Percentiles rank a stretch among this genome's conserved stretches.
These are phyloP conservation scores for Saguinus midas DNA, from an alignment of 2,113 vertebrate genomes.

Conservation along the genomic window DNA sequence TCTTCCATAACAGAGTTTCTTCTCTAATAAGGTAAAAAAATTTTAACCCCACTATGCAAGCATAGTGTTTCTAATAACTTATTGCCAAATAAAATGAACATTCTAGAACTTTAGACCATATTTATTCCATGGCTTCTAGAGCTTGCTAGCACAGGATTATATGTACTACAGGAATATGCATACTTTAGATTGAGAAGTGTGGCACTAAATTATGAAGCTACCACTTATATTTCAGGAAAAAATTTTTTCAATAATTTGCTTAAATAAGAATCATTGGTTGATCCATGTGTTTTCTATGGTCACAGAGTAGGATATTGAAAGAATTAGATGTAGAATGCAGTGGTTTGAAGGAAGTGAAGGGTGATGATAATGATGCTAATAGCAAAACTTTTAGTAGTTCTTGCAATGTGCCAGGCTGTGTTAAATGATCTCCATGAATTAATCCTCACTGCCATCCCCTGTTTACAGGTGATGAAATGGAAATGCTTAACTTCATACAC, in stretches of 20 bases:
- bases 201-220: background rate
- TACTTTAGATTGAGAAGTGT: background rate
- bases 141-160: background rate
- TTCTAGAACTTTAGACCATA: background rate
- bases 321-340: background rate
- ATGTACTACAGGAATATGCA: background rate
- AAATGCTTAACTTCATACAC: background rate
- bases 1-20: background rate
- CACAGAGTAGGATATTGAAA: background rate
- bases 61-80: background rate
- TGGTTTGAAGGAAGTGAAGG: background rate
- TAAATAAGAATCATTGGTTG: background rate
- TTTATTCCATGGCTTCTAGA: background rate
- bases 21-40: background rate
- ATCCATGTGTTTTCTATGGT: background rate
- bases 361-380: background rate
- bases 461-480: background rate
- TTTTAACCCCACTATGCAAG: background rate
- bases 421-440: background rate
- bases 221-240: background rate
- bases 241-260: background rate
- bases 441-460: background rate
- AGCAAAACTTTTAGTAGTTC: background rate
- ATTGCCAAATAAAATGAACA: background rate
- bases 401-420: background rate